These are phyloP conservation scores for Heterochromis multidens DNA, from an alignment of 2,113 vertebrate genomes.

Conservation along the genomic window DNA sequence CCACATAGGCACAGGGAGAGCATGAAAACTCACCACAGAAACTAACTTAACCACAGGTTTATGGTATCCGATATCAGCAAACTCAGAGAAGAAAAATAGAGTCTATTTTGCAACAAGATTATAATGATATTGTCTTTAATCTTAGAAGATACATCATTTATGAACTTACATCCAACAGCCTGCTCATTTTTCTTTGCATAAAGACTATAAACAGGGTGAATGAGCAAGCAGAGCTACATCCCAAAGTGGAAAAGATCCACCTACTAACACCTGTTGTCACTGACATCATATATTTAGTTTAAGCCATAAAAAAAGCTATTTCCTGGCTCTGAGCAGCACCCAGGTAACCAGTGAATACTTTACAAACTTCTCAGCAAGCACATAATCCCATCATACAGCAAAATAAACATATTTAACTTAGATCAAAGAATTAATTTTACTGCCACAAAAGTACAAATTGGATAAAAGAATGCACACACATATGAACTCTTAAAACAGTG, in stretches of 20 bases:
- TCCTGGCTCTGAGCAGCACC: background rate
- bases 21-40: background rate
- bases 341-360: background rate
- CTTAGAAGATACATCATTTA: background rate
- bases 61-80: background rate
- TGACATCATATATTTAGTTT: background rate
- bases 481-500: background rate
- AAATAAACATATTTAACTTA: background rate
- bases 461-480: background rate
- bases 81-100: background rate
- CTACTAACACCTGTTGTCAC: background rate
- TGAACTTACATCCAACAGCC: background rate
- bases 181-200: background rate
- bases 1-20: rapidly evolving
- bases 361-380: background rate
- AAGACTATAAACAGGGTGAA: background rate
- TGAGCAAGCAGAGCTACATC: background rate
- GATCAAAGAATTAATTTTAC: background rate
- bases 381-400: background rate
- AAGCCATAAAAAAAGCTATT: background rate
- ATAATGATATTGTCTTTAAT: background rate
- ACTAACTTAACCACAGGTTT: background rate
- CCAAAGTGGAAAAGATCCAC: background rate
- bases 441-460: background rate
- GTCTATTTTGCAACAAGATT: background rate